Conservation (phyloP, 2,888 invertebrate species). For the Spisula subtruncata region DNA sequence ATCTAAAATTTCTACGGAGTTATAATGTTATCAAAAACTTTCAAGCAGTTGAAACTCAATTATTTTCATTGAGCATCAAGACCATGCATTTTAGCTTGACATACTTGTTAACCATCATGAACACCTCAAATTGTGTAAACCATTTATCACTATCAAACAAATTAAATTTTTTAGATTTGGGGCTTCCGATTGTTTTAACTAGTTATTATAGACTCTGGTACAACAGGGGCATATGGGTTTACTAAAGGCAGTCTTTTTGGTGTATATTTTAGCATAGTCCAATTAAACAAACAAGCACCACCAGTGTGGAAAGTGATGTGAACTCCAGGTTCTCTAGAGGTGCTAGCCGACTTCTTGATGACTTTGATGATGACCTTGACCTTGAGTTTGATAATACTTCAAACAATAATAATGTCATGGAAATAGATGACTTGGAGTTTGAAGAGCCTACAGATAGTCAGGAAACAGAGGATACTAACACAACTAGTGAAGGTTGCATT, state of each 20-base stretch:
- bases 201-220: too few species aligned
- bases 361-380: constrained; percentile 76
- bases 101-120: too few species aligned
- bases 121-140: too few species aligned
- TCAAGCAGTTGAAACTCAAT: too few species aligned
- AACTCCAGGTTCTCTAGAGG: constrained; percentile 59
- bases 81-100: too few species aligned
- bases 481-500: constrained; percentile 27
- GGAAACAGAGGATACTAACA: constrained; percentile 70
- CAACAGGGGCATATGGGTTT: too few species aligned
- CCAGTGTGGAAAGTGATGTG: constrained; percentile 28
- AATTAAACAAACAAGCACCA: constrained; percentile 28
- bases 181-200: too few species aligned
- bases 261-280: constrained; percentile 25
- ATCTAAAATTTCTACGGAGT: too few species aligned
- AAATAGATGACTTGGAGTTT: constrained; percentile 63
- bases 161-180: too few species aligned
- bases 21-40: too few species aligned
- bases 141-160: too few species aligned
- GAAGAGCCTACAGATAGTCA: constrained; percentile 74
- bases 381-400: constrained; percentile 73
- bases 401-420: constrained; percentile 70
- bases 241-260: neutral
- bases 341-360: constrained; percentile 57
- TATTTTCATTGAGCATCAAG: too few species aligned